A percentile compares a stretch with the other conserved stretches of the same genome.
Evolutionary conservation across 2,113 vertebrate species (phyloP).

Genomic region (Rhea pennata): DNA sequence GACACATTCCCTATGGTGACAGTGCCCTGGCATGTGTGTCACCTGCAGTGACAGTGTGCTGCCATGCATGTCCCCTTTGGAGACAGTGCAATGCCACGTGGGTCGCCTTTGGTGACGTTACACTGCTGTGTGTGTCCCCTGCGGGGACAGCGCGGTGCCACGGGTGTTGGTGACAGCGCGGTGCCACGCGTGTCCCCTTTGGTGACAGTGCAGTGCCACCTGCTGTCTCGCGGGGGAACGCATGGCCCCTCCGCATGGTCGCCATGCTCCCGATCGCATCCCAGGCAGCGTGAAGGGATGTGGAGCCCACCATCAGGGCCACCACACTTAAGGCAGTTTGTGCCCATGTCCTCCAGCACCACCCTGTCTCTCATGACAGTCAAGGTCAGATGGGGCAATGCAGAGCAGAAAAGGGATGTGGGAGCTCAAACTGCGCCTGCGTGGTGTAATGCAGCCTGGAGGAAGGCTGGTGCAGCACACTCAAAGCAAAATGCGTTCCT

Average conservation of each 20-base stretch:
- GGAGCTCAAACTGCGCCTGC: too few species aligned
- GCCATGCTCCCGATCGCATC: too few species aligned
- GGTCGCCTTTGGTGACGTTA: neutral
- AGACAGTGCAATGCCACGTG: fast-evolving
- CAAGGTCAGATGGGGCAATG: too few species aligned
- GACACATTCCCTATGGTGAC: neutral
- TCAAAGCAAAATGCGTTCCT: too few species aligned
- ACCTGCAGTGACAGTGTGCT: neutral
- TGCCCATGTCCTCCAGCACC: neutral
- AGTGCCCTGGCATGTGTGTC: neutral
- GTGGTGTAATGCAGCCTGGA: too few species aligned
- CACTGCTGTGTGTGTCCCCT: neutral
- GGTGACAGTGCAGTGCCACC: constrained; percentile 53
- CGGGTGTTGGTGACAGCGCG: neutral
- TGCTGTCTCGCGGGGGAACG: constrained; percentile 45
- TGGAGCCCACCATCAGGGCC: neutral
- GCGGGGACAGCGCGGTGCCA: neutral
- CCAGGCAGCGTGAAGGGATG: too few species aligned
- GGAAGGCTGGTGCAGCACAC: too few species aligned
- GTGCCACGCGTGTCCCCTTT: neutral
- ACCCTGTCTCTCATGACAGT: too few species aligned
- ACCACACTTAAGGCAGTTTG: neutral
- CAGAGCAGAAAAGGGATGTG: too few species aligned
- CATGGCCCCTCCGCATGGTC: neutral
- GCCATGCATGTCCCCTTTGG: neutral